These are phyloP conservation scores for Pelecanus crispus DNA, from an alignment of 2,113 vertebrate species.

Conservation along the genomic window DNA sequence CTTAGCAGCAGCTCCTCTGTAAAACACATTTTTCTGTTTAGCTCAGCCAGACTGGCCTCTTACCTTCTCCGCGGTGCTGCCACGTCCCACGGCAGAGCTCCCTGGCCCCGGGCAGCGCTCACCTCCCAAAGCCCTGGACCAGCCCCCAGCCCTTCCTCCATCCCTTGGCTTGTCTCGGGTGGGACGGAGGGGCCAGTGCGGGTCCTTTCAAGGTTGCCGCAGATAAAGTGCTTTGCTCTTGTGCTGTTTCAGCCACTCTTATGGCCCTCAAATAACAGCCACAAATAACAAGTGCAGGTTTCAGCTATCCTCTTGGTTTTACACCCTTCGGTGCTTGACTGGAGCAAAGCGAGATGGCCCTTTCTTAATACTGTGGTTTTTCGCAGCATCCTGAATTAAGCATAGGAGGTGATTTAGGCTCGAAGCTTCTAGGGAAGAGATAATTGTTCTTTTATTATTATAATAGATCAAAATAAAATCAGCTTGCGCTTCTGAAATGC, in stretches of 20 bases:
- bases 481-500: conserved; percentile 5
- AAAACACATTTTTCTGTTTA: neutral
- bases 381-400: neutral
- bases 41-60: neutral
- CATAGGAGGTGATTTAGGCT: neutral
- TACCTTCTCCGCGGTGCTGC: too few species aligned
- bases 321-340: neutral
- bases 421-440: neutral
- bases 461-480: conserved; percentile 36
- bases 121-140: neutral
- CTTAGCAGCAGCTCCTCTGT: neutral
- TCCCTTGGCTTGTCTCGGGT: accelerated
- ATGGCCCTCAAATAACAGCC: neutral
- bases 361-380: neutral
- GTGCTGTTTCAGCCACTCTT: neutral
- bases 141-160: neutral
- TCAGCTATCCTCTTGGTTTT: neutral
- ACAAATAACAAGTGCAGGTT: neutral
- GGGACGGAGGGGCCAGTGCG: neutral
- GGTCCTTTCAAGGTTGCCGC: neutral
- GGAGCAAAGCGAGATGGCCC: neutral
- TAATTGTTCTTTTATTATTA: conserved; percentile 41
- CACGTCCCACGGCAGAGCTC: neutral
- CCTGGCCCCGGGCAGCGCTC: accelerated
- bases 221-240: neutral